Evolutionary conservation across 2,113 vertebrate species (phyloP), one percentile per base, ranked within the genome.

Genomic region (Passer domesticus): DNA sequence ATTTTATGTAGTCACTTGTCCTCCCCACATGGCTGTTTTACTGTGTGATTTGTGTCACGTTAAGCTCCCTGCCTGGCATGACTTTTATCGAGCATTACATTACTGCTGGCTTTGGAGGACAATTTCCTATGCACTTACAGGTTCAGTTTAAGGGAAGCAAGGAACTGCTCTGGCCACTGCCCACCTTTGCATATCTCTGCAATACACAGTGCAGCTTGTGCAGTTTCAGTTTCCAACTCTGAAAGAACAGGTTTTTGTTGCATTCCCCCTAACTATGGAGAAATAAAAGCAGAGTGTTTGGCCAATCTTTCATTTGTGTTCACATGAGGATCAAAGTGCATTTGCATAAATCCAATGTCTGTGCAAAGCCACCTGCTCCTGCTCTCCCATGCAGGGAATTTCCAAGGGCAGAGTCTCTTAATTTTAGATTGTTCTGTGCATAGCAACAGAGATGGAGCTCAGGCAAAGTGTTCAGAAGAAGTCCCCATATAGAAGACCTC

Each of bases 81-180:
- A 80, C 17, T 83, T 90, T 80, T 77, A 75, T 60, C 2, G 12
- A 90, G 63, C 17, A 47, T 59, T 75, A 43, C 3, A 1, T 56
- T 82, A 43, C 66, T 53, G 7, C 70, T 94, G 78, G 53, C 78
- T 95, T 83, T 85, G 70, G 83, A 74, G 75, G 63, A 73, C 16
- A 55, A n/a, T 55, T 87, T 77, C 67, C 56, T 23, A 3, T 10
- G 18, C 55, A 62, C n/a, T 43, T 46, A 24, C 1, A 90, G 55
- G 28, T 28, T 83, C 24, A 31, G 17, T n/a, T 12, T 55, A 39
- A 80, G 43, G 50, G 50, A 62, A 85, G 28, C 19, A 73, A 64
- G 24, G 58, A 79, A 18, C 33, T 50, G 23, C 31, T 43, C 41
- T 31, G 13, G 39, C n/a, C 60, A 39, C 64, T 81, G 15, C 55